These are phyloP conservation scores for Actinemys pallida DNA, from an alignment of 2,113 vertebrate species.

Conservation along the genomic window DNA sequence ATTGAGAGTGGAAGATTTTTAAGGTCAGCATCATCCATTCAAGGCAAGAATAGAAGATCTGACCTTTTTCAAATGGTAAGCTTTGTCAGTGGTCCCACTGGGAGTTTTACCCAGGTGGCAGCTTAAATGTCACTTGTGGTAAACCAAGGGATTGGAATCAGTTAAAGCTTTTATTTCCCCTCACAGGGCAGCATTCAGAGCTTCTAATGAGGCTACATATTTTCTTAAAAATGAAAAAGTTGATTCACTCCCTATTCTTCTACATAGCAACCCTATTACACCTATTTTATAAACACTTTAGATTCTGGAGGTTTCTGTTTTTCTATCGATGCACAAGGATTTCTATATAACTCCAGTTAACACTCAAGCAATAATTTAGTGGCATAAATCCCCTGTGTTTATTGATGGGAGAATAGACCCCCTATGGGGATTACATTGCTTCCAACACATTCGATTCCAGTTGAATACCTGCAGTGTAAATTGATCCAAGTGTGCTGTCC, in stretches of 20 bases:
- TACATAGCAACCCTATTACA: neutral
- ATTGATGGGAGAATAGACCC: slow-evolving; percentile 70
- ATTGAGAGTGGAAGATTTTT: slow-evolving; percentile 22
- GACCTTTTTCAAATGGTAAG: slow-evolving; percentile 75
- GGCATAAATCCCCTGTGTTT: slow-evolving; percentile 58
- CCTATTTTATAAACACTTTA: neutral
- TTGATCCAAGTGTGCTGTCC: slow-evolving; percentile 68
- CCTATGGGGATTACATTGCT: slow-evolving; percentile 56
- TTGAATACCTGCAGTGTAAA: slow-evolving; percentile 75
- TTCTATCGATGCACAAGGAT: neutral
- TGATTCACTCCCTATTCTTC: neutral
- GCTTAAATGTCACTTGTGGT: slow-evolving; percentile 72
- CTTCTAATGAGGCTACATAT: slow-evolving; percentile 29
- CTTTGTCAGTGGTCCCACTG: slow-evolving; percentile 65
- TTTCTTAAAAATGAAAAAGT: neutral
- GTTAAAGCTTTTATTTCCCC: neutral
- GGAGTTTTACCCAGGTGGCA: slow-evolving; percentile 69
- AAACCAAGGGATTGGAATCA: slow-evolving; percentile 13
- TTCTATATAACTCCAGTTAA: slow-evolving; percentile 53
- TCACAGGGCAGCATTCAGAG: neutral
- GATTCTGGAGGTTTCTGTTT: slow-evolving; percentile 10
- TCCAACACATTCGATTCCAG: slow-evolving; percentile 72
- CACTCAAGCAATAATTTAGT: slow-evolving; percentile 60
- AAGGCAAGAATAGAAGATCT: slow-evolving; percentile 60
- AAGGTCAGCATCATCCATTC: slow-evolving; percentile 72